phyloP scores from a whole-genome alignment of 2,113 vertebrate species.

The Hippopotamus amphibius region DNA sequence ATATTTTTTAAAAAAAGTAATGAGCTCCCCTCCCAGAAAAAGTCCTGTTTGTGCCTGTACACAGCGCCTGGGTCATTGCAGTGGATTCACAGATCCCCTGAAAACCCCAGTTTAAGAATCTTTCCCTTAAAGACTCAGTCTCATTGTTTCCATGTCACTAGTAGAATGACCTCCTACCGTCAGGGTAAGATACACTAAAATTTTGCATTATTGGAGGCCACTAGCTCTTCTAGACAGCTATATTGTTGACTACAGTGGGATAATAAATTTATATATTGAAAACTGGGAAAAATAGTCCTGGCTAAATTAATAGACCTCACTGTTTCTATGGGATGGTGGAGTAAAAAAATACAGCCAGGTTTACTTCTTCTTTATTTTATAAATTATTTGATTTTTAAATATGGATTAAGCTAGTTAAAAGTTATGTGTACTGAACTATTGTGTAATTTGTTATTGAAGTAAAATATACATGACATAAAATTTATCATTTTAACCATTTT shows the following conservation, averaged over 20 bases:
- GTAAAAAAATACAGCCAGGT: background rate
- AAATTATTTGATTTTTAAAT: constrained; percentile 23
- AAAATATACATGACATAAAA: background rate
- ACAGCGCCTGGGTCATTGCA: background rate
- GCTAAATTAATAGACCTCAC: background rate
- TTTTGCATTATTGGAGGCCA: background rate
- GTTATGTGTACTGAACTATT: background rate
- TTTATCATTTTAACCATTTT: background rate
- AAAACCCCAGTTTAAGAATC: background rate
- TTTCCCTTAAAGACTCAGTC: background rate
- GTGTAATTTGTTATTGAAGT: background rate
- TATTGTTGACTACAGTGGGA: background rate
- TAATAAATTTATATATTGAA: background rate
- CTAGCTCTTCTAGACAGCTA: background rate
- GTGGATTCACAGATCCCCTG: background rate
- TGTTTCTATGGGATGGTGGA: background rate
- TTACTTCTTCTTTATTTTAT: background rate
- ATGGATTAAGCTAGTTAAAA: background rate
- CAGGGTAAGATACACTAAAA: background rate
- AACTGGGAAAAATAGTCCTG: background rate
- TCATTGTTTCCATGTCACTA: background rate
- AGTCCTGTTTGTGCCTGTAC: background rate
- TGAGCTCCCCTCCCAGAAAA: too few species aligned
- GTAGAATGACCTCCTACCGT: background rate
- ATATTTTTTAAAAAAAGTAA: background rate